These are phyloP conservation scores for Electrophaes corylata DNA, from an alignment of 2,888 invertebrate species.

Conservation along the genomic window DNA sequence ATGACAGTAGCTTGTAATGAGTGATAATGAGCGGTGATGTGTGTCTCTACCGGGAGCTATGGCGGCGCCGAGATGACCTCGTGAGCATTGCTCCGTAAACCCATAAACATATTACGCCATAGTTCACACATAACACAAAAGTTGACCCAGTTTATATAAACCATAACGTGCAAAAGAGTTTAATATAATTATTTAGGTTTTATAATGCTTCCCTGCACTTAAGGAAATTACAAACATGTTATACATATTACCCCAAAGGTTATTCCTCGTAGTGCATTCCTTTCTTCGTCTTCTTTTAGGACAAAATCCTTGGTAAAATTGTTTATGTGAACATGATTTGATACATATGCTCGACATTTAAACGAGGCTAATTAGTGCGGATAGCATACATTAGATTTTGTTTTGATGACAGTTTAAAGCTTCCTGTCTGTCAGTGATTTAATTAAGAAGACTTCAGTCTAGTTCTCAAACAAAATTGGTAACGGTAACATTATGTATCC, in stretches of 20 bases:
- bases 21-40: constrained; percentile 48
- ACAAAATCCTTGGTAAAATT: too few relatives aligned
- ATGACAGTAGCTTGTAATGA: constrained; percentile 52
- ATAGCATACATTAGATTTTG: constrained; percentile 7
- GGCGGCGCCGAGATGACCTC: constrained; percentile 44
- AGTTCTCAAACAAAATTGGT: neutral
- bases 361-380: constrained; percentile 10
- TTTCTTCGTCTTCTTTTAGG: too few relatives aligned
- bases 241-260: too few relatives aligned
- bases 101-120: constrained; percentile 56
- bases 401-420: neutral
- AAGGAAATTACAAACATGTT: too few relatives aligned
- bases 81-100: constrained; percentile 52
- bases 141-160: constrained; percentile 42
- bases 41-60: constrained; percentile 34
- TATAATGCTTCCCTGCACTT: too few relatives aligned
- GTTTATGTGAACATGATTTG: constrained; percentile 20
- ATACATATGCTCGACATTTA: constrained; percentile 7
- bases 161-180: constrained; percentile 37
- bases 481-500: neutral
- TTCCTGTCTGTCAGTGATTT: constrained; percentile 6
- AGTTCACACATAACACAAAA: constrained; percentile 53
- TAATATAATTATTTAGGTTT: too few relatives aligned
- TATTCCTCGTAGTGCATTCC: too few relatives aligned
- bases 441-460: constrained; percentile 6